Evolutionary conservation across 2,113 vertebrate species (phyloP), one percentile per base, ranked within the genome.

Genomic region (Epinephelus fuscoguttatus): DNA sequence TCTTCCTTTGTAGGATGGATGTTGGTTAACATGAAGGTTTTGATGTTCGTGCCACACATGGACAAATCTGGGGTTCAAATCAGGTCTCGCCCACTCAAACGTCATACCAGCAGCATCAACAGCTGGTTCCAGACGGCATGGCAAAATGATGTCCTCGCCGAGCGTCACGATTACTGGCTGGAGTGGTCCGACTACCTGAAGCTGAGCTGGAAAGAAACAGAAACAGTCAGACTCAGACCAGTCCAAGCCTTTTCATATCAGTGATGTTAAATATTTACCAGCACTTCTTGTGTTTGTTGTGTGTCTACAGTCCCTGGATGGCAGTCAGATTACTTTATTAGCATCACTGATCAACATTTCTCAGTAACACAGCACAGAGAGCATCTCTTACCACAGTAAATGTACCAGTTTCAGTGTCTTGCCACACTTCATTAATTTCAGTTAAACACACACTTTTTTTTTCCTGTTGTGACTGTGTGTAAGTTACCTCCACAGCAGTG

Each of bases 11-110:
- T 57, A 71, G 11, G 33, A 37, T 4, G 6, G 19, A 15, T 71
- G 19, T n/a, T 71, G 25, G 3, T 50, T 47, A 6, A 15, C 47
- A 13, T 49, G 2, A 47, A 66, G 37, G 6, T 66, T 42, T 14
- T 47, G 40, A 3, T n/a, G 9, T 14, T 17, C 5, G 6, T 23
- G 40, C 63, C 63, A 47, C n/a, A 66, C 63, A 4, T 42, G 37
- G 12, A 61, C 23, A 10, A 66, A 66, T 66, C 63, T 30, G 14
- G 70, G 56, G 4, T 42, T 21, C 55, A 73, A 10, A 40, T 73
- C 56, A 13, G 15, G 37, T 60, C 70, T 73, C 55, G 40, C 56
- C 70, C 70, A 73, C 3, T 61, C 70, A 18, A 73, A 15, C 2
- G 70, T 61, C 40, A 60, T 47, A 2, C 19, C 14, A 12, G 1